Base-by-base conservation (phyloP, 2,888 invertebrate species). In the Tineola bisselliella region DNA sequence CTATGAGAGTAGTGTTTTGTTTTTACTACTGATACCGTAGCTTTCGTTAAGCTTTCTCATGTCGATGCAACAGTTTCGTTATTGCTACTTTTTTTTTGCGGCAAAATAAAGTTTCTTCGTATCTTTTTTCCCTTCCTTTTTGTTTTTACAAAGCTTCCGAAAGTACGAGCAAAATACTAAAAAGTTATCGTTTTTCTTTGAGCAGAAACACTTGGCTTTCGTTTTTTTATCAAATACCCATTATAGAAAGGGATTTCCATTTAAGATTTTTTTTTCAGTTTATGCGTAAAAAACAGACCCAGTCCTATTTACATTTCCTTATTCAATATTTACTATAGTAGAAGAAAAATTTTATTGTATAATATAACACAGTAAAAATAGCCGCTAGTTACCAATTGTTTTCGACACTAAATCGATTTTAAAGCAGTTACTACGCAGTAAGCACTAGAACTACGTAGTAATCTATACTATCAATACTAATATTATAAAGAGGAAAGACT, bases 31-130 rank as follows among this genome's bases (percentile, higher is more conserved):
- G n/a, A n/a, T n/a, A 48, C 6, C 6, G 15, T 19, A 25, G 54
- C 54, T 54, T 54, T 25, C 25, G 54, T 54, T 54, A 19, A 25
- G 54, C 25, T 54, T 54, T 25, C 18, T 25, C 48, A 54, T 25
- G 11, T 54, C 19, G 25, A 19, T 54, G 54, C 54, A 54, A 54
- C 54, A 54, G 54, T 54, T 54, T 54, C 18, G 18, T 12, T 54
- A 54, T 54, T 54, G 18, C 15, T 25, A 18, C 4, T 48, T 48
- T 54, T 54, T 54, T 25, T 11, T 54, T 3, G 54, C 12, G 25
- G 25, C 19, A 54, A 54, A 54, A 54, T 15, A 15, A 48, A 48
- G 12, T 48, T 48, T 48, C 15, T 48, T 48, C 48, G 15, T 48
- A 8, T 48, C 17, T 48, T 48, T 48, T 48, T n/a, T n/a, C n/a